Evolutionary conservation across 2,113 vertebrate species (phyloP).

Genomic region (Epinephelus moara): DNA sequence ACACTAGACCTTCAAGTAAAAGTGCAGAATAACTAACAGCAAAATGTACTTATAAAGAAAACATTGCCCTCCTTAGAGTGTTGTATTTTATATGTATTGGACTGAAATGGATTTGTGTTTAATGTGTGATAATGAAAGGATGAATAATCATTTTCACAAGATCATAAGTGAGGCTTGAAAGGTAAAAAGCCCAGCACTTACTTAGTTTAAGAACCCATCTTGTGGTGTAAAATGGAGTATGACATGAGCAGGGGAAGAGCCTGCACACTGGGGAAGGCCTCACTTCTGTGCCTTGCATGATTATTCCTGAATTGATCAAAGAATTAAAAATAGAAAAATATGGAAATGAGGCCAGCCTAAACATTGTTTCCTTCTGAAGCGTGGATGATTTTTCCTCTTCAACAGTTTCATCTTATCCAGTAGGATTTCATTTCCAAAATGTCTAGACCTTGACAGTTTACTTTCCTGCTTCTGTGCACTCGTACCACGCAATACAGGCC

Average conservation of each 20-base stretch:
- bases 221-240: constrained; percentile 1
- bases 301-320: constrained; percentile 45
- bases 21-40: too few species aligned
- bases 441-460: constrained; percentile 38
- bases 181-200: neutral
- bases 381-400: constrained; percentile 21
- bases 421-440: constrained; percentile 47
- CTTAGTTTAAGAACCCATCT: neutral
- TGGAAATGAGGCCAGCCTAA: constrained; percentile 44
- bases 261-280: constrained; percentile 8
- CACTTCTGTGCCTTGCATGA: neutral
- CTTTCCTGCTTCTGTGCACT: constrained; percentile 36
- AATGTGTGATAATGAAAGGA: constrained; percentile 1
- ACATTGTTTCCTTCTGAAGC: constrained; percentile 44
- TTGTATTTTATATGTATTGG: neutral
- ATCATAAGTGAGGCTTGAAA: neutral
- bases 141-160: constrained; percentile 13
- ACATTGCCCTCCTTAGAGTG: too few species aligned
- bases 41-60: too few species aligned
- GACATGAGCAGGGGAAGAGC: neutral
- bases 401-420: constrained; percentile 37
- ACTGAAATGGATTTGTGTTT: neutral
- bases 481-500: constrained; percentile 11
- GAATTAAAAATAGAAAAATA: constrained; percentile 51
- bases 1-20: too few species aligned